Evolutionary conservation across 2,113 vertebrate genomes (phyloP).

Genomic region (Acinonyx jubatus): DNA sequence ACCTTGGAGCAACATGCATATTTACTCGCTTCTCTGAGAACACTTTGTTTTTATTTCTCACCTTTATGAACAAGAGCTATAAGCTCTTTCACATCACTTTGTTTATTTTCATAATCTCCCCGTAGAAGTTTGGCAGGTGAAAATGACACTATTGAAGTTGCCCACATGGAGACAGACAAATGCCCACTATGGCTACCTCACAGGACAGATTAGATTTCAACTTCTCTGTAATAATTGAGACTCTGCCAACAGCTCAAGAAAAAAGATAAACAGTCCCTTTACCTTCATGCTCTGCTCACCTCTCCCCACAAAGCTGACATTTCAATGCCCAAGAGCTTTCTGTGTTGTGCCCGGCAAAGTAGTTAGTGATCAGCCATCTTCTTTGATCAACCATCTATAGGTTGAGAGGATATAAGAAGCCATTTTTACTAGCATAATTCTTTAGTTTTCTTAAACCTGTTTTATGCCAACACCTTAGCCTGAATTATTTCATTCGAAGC

Average conservation of each 20-base stretch:
- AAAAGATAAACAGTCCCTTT: not conserved
- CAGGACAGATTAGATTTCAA: slow-evolving; percentile 58
- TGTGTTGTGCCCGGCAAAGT: not conserved
- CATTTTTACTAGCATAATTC: slow-evolving; percentile 20
- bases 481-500: slow-evolving; percentile 41
- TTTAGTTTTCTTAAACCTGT: not conserved
- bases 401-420: not conserved
- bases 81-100: slow-evolving; percentile 45
- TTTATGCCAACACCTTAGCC: slow-evolving; percentile 26
- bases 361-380: not conserved
- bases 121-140: slow-evolving; percentile 32
- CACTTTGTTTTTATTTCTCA: slow-evolving; percentile 52
- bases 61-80: slow-evolving; percentile 41
- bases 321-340: not conserved
- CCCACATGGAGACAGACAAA: slow-evolving; percentile 50
- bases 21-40: slow-evolving; percentile 54
- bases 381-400: not conserved
- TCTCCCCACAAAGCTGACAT: not conserved
- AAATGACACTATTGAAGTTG: slow-evolving; percentile 65
- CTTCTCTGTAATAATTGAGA: slow-evolving; percentile 3
- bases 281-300: not conserved
- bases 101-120: slow-evolving; percentile 53
- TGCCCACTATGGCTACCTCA: not conserved
- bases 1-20: slow-evolving; percentile 52
- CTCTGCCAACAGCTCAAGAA: not conserved